Base-by-base conservation (phyloP, 2,797 vertebrate genomes). In the Dendrocincla fuliginosa region DNA sequence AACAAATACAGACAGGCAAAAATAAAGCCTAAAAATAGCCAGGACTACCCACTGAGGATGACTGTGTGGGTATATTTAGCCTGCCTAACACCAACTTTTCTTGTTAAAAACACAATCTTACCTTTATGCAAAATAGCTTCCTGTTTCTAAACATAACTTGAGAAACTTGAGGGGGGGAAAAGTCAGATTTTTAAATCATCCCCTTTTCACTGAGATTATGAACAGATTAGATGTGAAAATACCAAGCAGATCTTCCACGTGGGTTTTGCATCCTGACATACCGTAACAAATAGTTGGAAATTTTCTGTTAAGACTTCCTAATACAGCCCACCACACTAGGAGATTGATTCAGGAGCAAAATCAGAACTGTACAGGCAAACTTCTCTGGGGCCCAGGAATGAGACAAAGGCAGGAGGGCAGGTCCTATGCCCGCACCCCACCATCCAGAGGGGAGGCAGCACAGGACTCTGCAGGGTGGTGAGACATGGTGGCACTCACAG, bases 1-100 rank as follows among this genome's bases (percentile, higher is more conserved):
- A 77, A 78, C 30, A 89, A 96, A 96, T 59, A 93, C 65, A 91
- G 8, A 83, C 13, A 84, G 41, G 96, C 97, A 98, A 98, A 98
- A 96, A 96, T 96, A 97, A 95, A 95, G 71, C 59, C 94, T 97
- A 97, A 97, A 97, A 97, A 97, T 97, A 97, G 87, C 77, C 80
- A 95, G 77, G 87, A 92, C 95, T 94, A 96, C 91, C 96, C 94
- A 98, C 97, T 96, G 82, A 90, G 69, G 94, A 93, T 93, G 95
- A 95, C 88, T 95, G 18, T 77, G 68, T 76, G 42, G 93, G 94
- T 98, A 98, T 98, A 98, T 98, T 98, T 98, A 98, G 98, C 96
- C 92, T 93, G 96, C 97, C 96, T 98, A 97, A 98, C 96, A 97
- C 94, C 95, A 98, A 95, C 95, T 98, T 97, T 97, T 96, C 96